Evolutionary conservation across 2,113 vertebrate species (phyloP).

Genomic region (Thalassarche chlororhynchos): DNA sequence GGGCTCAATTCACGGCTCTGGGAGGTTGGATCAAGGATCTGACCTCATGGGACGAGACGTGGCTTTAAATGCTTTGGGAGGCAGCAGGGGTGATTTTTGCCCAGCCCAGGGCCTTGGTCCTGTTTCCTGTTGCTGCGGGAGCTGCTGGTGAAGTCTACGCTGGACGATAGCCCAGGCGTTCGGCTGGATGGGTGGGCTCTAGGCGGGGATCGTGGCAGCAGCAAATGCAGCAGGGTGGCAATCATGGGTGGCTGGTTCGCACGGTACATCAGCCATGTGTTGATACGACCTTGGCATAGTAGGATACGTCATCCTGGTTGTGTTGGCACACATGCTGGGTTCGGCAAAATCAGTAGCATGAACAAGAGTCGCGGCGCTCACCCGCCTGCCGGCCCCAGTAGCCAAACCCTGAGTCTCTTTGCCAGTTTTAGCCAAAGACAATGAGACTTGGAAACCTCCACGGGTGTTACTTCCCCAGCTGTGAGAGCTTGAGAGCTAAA

Average conservation of each 20-base stretch:
- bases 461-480: background rate
- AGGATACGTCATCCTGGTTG: background rate
- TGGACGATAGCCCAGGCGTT: background rate
- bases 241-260: fast-evolving
- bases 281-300: background rate
- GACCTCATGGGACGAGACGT: background rate
- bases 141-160: background rate
- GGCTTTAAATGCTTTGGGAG: background rate
- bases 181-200: background rate
- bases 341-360: background rate
- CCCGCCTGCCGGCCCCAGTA: fast-evolving
- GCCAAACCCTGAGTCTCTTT: background rate
- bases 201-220: background rate
- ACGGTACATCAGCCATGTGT: background rate
- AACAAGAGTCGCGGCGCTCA: background rate
- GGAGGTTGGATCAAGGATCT: background rate
- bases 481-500: background rate
- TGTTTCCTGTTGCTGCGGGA: background rate
- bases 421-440: background rate
- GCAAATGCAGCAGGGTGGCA: background rate
- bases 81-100: background rate
- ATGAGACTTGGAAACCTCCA: background rate
- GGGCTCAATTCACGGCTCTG: background rate
- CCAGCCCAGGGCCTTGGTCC: background rate
- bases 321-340: fast-evolving